These are phyloP conservation scores for Lagodon rhomboides DNA, from an alignment of 2,797 vertebrate genomes.

Conservation along the genomic window DNA sequence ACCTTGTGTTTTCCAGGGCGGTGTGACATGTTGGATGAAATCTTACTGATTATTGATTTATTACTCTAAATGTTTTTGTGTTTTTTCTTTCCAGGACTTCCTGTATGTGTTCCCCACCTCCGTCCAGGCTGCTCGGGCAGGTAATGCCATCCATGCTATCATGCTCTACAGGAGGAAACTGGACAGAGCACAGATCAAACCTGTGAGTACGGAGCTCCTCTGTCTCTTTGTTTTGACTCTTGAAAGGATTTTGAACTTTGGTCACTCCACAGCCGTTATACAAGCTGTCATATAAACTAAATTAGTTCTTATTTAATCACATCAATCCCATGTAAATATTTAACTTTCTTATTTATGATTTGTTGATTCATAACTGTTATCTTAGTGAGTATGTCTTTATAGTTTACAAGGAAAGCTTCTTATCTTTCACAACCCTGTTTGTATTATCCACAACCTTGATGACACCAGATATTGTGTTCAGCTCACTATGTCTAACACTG, in stretches of 20 bases:
- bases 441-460: conserved; percentile 24
- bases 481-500: conserved; percentile 22
- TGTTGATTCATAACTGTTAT: conserved; percentile 17
- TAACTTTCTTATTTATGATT: conserved; percentile 26
- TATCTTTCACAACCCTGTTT: conserved; percentile 35
- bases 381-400: conserved; percentile 36
- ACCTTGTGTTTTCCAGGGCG: neutral
- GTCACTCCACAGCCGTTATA: neutral
- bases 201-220: conserved; percentile 83
- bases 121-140: conserved; percentile 94
- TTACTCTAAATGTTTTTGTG: neutral
- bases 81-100: conserved; percentile 86
- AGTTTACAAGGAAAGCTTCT: conserved; percentile 36
- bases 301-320: neutral
- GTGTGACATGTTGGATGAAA: neutral
- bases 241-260: neutral
- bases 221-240: neutral
- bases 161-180: conserved; percentile 95
- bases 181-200: conserved; percentile 96
- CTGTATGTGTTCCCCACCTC: conserved; percentile 90
- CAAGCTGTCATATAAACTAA: neutral
- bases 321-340: conserved; percentile 38
- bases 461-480: conserved; percentile 4
- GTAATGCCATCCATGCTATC: conserved; percentile 93
- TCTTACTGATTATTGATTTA: neutral